A percentile compares a stretch with the other conserved stretches of the same genome.
phyloP scores from a whole-genome alignment of 2,113 vertebrate species.

The Gopherus flavomarginatus region DNA sequence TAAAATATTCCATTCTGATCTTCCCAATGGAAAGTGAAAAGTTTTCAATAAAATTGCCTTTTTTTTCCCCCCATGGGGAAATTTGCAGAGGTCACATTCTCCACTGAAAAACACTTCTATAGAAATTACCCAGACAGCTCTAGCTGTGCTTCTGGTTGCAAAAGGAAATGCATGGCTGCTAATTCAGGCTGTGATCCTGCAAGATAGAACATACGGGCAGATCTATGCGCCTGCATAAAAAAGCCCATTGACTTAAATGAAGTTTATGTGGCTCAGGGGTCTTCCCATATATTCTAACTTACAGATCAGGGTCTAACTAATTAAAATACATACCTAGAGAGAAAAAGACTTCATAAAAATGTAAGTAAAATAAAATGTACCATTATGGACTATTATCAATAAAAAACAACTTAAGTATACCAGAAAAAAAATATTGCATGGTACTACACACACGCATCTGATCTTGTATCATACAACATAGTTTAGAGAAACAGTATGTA shows the following conservation, averaged over 20 bases:
- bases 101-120: too few relatives aligned
- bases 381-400: background rate
- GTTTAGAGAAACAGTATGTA: background rate
- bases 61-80: too few relatives aligned
- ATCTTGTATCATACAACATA: too few relatives aligned
- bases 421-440: background rate
- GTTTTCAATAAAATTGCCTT: too few relatives aligned
- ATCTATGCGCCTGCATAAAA: background rate
- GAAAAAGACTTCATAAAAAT: background rate
- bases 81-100: too few relatives aligned
- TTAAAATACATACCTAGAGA: background rate
- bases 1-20: too few relatives aligned
- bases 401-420: background rate
- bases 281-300: background rate
- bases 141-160: background rate
- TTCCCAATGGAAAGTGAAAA: too few relatives aligned
- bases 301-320: background rate
- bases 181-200: background rate
- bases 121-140: background rate
- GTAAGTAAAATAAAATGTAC: too few relatives aligned
- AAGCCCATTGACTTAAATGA: accelerated
- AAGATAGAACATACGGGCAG: background rate
- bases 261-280: background rate
- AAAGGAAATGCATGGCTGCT: background rate
- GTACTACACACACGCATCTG: too few relatives aligned